Percentiles rank a stretch among this genome's conserved stretches.
Evolutionary conservation across 2,113 vertebrate species (phyloP).

Genomic region (Xiphophorus hellerii): DNA sequence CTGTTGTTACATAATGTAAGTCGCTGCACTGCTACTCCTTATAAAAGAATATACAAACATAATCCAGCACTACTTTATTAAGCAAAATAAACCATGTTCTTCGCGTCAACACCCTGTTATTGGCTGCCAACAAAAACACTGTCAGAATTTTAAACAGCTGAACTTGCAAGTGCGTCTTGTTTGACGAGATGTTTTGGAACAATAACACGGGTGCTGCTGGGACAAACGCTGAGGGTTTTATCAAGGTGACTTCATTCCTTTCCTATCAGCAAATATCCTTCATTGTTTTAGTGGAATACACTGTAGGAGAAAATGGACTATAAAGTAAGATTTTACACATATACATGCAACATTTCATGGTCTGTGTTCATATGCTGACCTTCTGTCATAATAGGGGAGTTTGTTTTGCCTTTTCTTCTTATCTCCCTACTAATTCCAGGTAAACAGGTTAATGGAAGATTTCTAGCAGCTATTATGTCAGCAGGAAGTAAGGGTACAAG

Average conservation of each 20-base stretch:
- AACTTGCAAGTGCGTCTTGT: slow-evolving; percentile 14
- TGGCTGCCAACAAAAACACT: background rate
- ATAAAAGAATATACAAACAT: background rate
- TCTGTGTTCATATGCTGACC: background rate
- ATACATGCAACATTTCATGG: background rate
- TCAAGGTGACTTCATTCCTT: slow-evolving; percentile 18
- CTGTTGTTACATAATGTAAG: background rate
- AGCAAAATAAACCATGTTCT: background rate
- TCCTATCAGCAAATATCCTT: slow-evolving; percentile 10
- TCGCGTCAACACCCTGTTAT: background rate
- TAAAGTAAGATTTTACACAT: background rate
- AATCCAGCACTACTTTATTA: fast-evolving
- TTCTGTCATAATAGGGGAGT: background rate
- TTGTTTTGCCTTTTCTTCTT: slow-evolving; percentile 1
- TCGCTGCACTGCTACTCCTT: background rate
- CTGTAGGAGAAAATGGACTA: slow-evolving; percentile 16
- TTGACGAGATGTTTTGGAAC: background rate
- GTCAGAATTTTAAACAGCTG: background rate
- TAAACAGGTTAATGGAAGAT: background rate
- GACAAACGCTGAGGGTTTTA: slow-evolving; percentile 25
- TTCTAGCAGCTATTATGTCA: background rate
- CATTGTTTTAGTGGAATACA: slow-evolving; percentile 5
- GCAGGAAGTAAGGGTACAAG: background rate
- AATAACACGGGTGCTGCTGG: background rate
- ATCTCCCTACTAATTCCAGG: slow-evolving; percentile 7